Conservation (phyloP, 2,888 invertebrate genomes). For the Drosophila sordidula region DNA sequence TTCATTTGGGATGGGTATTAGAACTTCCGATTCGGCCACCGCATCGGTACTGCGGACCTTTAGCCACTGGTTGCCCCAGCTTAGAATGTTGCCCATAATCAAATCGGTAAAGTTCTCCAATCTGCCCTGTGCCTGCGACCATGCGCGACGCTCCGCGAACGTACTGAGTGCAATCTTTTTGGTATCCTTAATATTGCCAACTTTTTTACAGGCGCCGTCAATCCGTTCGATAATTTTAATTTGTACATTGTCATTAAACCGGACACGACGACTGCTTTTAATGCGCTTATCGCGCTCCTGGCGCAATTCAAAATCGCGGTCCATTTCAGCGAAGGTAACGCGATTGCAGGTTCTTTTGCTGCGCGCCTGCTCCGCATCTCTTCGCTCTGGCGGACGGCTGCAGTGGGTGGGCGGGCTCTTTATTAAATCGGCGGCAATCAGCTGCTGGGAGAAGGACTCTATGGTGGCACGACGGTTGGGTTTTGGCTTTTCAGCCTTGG, state of each 20-base stretch:
- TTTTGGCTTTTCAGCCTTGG: slow-evolving; percentile 2
- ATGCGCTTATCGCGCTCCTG: slow-evolving; percentile 30
- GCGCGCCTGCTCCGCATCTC: slow-evolving; percentile 43
- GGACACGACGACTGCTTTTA: slow-evolving; percentile 67
- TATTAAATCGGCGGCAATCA: slow-evolving; percentile 37
- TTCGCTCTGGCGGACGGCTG: slow-evolving; percentile 47
- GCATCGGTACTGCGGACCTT: slow-evolving; percentile 86
- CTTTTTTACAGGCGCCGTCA: slow-evolving; percentile 54
- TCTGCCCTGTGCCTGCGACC: slow-evolving; percentile 47
- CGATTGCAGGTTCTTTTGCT: slow-evolving; percentile 48
- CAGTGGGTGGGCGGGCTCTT: not conserved
- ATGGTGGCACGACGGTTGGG: slow-evolving; percentile 32
- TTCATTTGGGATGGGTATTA: slow-evolving; percentile 86
- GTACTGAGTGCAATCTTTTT: slow-evolving; percentile 48
- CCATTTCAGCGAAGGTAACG: slow-evolving; percentile 78
- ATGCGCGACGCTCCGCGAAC: slow-evolving; percentile 66
- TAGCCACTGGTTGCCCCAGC: slow-evolving; percentile 90
- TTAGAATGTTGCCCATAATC: slow-evolving; percentile 87
- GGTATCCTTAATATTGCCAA: slow-evolving; percentile 45
- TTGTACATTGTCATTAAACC: slow-evolving; percentile 67
- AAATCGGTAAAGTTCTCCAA: slow-evolving; percentile 83
- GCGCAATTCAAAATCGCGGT: slow-evolving; percentile 57
- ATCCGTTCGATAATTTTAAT: slow-evolving; percentile 73
- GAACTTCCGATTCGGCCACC: slow-evolving; percentile 85
- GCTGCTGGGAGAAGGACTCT: slow-evolving; percentile 56